These are phyloP conservation scores for Plemyria rubiginata DNA, from an alignment of 2,888 invertebrate genomes.

Conservation along the genomic window DNA sequence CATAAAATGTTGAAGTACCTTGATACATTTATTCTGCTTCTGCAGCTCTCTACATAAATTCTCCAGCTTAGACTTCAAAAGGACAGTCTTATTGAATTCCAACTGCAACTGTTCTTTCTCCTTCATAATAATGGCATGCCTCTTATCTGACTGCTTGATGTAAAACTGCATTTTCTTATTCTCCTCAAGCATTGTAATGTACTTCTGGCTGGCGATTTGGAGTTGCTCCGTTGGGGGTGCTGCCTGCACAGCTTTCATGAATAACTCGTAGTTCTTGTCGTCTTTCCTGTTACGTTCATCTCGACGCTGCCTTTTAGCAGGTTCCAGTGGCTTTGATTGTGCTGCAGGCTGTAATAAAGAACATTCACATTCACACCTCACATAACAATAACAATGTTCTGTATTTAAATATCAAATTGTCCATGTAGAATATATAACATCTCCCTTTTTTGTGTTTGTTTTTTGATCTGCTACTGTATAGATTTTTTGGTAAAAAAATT, in stretches of 20 bases:
- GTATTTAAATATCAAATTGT: no score
- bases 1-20: conserved; percentile 67
- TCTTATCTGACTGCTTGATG: conserved; percentile 86
- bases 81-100: conserved; percentile 92
- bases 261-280: conserved; percentile 87
- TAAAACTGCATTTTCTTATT: conserved; percentile 85
- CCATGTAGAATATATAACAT: no score
- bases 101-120: conserved; percentile 93
- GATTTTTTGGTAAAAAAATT: no score
- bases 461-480: no score
- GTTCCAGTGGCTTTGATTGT: conserved; percentile 48
- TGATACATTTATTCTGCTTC: conserved; percentile 95
- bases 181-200: conserved; percentile 90
- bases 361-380: no score
- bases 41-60: conserved; percentile 96
- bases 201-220: conserved; percentile 89
- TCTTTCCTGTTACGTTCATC: conserved; percentile 78
- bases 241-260: conserved; percentile 86
- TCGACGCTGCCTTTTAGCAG: conserved; percentile 69
- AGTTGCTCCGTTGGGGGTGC: conserved; percentile 87
- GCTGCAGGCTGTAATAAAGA: conserved; percentile 56
- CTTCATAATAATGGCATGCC: conserved; percentile 84
- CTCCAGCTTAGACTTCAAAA: conserved; percentile 93
- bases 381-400: no score
- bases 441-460: no score